phyloP scores from a whole-genome alignment of 2,113 vertebrate genomes.

The Dasyurus viverrinus region DNA sequence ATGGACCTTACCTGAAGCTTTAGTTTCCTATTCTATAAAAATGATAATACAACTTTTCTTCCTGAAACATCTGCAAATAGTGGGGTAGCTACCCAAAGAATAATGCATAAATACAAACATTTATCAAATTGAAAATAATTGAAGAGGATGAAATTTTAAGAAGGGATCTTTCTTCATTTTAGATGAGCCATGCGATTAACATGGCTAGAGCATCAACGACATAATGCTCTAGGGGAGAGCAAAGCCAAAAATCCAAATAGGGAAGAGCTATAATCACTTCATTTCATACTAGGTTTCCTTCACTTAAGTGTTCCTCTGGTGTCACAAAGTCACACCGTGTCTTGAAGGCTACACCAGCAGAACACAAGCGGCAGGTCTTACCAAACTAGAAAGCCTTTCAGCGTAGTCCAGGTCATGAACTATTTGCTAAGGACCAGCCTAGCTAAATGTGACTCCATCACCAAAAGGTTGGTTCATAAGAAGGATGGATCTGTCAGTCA shows the following conservation, averaged over 20 bases:
- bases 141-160: slow-evolving; percentile 47
- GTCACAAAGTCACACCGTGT: neutral
- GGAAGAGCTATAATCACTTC: slow-evolving; percentile 21
- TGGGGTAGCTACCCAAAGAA: slow-evolving; percentile 19
- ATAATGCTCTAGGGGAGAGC: slow-evolving; percentile 32
- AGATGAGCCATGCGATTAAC: slow-evolving; percentile 43
- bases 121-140: slow-evolving; percentile 33
- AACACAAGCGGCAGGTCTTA: neutral
- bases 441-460: neutral
- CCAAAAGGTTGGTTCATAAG: neutral
- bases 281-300: neutral
- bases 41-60: slow-evolving; percentile 44
- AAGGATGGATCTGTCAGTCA: neutral
- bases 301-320: neutral
- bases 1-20: slow-evolving; percentile 39
- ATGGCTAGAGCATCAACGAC: slow-evolving; percentile 2
- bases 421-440: neutral
- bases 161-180: slow-evolving; percentile 29
- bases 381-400: neutral
- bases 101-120: slow-evolving; percentile 48
- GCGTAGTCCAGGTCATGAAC: neutral
- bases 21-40: slow-evolving; percentile 50
- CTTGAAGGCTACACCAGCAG: neutral
- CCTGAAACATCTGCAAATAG: slow-evolving; percentile 39
- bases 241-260: slow-evolving; percentile 24